A percentile compares a stretch with the other conserved stretches of the same genome.
phyloP scores from a whole-genome alignment of 37 sponge, comb jelly and placozoan genomes.

The Bolinopsis microptera region DNA sequence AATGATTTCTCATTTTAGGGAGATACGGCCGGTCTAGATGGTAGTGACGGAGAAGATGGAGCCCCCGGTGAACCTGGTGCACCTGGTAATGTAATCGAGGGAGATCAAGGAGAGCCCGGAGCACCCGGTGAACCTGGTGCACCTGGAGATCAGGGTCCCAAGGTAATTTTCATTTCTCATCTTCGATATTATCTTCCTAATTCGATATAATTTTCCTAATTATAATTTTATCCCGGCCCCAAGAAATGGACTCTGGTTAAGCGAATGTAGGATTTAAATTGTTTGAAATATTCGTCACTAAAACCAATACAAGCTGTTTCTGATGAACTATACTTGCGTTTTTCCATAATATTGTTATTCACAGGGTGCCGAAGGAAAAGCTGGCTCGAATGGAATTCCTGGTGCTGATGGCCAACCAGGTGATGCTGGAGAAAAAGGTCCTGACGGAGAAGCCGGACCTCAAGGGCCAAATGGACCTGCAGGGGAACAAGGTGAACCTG shows the following conservation, averaged over 20 bases:
- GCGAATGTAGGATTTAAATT: too few species aligned
- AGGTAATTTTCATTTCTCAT: not conserved
- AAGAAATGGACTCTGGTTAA: too few species aligned
- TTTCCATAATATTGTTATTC: too few species aligned
- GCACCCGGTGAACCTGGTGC: not conserved
- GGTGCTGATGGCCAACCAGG: slow-evolving; percentile 67
- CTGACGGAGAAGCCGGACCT: not conserved
- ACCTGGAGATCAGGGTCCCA: not conserved
- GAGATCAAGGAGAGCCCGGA: not conserved
- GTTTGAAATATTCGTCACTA: too few species aligned
- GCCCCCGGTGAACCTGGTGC: not conserved
- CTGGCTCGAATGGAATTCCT: not conserved
- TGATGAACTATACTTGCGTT: too few species aligned
- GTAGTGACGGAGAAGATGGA: slow-evolving; percentile 11
- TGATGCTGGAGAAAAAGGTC: slow-evolving; percentile 58
- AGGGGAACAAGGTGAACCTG: not conserved
- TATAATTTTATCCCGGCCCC: not conserved
- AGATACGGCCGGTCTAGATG: slow-evolving; percentile 6
- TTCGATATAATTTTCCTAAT: not conserved
- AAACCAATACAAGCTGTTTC: too few species aligned
- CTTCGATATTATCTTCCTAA: not conserved
- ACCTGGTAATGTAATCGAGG: not conserved
- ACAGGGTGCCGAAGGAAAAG: not conserved
- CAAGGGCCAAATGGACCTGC: slow-evolving; percentile 60
- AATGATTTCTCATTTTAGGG: too few species aligned